Conservation (phyloP, 1,140 invertebrate species). For the Bombus affinis region DNA sequence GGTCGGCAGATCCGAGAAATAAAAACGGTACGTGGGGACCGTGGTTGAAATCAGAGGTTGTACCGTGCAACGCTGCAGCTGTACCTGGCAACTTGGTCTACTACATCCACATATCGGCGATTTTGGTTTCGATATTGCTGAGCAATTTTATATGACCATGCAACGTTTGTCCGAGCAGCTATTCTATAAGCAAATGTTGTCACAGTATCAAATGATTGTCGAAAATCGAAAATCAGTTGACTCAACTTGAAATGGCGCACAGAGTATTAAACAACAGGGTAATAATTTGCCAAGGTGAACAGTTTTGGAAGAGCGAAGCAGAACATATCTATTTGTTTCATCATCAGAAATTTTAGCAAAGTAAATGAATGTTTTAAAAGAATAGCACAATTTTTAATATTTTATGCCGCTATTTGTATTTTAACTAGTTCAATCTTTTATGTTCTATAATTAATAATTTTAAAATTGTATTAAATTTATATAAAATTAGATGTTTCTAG, state of each 20-base stretch:
- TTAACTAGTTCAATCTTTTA: not conserved
- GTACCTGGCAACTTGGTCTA: slow-evolving; percentile 63
- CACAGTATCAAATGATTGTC: not conserved
- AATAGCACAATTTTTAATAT: not conserved
- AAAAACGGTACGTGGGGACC: slow-evolving; percentile 82
- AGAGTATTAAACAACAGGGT: not conserved
- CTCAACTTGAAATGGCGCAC: not conserved
- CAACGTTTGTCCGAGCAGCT: slow-evolving; percentile 22
- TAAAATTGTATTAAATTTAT: not conserved
- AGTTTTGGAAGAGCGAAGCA: not conserved
- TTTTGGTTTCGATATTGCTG: slow-evolving; percentile 63
- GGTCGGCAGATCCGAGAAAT: slow-evolving; percentile 79
- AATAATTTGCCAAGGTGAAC: not conserved
- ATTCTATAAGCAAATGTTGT: not conserved
- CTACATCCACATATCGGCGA: slow-evolving; percentile 70
- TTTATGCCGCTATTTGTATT: not conserved
- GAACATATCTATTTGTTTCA: not conserved
- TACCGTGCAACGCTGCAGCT: slow-evolving; percentile 65
- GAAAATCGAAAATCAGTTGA: not conserved
- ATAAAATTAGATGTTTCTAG: not conserved
- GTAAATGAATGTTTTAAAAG: not conserved
- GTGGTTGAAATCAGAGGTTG: slow-evolving; percentile 72
- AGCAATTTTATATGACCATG: slow-evolving; percentile 65
- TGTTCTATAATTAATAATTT: not conserved
- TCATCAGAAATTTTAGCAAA: not conserved